Percentiles rank a stretch among this genome's conserved stretches.
Evolutionary conservation across 2,888 invertebrate species (phyloP).

Genomic region (Vanessa cardui): DNA sequence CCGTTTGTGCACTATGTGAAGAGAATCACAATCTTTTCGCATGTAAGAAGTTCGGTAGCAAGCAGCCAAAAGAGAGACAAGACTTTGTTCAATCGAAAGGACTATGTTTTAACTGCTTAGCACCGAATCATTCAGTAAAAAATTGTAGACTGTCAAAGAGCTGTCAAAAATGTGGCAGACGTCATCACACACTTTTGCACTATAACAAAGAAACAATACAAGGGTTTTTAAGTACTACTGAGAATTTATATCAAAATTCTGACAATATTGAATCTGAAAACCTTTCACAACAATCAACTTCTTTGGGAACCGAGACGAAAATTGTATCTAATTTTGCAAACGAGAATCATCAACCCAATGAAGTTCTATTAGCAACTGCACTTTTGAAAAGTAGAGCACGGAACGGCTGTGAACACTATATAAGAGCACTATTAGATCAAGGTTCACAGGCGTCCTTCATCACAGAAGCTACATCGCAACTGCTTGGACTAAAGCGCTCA

Average conservation of each 20-base stretch:
- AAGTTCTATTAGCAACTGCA: constrained; percentile 15
- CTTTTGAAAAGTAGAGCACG: neutral
- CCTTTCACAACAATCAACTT: neutral
- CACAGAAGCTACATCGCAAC: constrained; percentile 33
- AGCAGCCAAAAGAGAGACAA: neutral
- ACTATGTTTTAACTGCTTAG: constrained; percentile 14
- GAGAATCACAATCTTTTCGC: neutral
- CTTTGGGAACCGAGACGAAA: neutral
- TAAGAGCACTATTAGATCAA: constrained; percentile 37
- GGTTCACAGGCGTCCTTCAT: constrained; percentile 38
- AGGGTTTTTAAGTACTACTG: neutral
- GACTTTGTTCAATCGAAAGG: constrained; percentile 3
- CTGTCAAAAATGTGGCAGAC: constrained; percentile 2
- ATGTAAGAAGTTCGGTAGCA: neutral
- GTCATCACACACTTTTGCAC: constrained; percentile 9
- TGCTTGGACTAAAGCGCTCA: constrained; percentile 10
- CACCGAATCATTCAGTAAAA: neutral
- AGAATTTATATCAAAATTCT: neutral
- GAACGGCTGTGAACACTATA: constrained; percentile 2
- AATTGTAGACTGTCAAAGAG: neutral
- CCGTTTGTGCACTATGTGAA: neutral
- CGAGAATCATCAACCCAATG: neutral
- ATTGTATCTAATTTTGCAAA: neutral
- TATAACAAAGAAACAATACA: neutral
- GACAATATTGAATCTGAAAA: too few species aligned